These are phyloP conservation scores for Spodoptera picta DNA, from an alignment of 2,888 invertebrate species.

Conservation along the genomic window DNA sequence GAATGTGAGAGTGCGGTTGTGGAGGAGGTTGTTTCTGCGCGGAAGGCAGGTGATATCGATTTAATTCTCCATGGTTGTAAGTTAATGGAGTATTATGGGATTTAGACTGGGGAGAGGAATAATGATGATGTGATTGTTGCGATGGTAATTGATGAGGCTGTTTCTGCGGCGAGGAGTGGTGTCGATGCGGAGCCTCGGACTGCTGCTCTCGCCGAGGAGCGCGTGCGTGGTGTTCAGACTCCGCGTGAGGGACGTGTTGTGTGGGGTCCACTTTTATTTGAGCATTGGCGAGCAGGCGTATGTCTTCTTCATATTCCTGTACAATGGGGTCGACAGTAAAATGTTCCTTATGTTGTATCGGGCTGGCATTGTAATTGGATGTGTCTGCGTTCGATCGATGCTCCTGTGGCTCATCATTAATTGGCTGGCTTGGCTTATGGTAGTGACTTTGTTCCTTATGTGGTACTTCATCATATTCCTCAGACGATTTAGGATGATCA, in stretches of 20 bases:
- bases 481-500: slow-evolving; percentile 37
- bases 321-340: slow-evolving; percentile 65
- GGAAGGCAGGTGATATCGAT: slow-evolving; percentile 57
- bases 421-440: slow-evolving; percentile 27
- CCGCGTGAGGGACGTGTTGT: slow-evolving; percentile 65
- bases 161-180: slow-evolving; percentile 40
- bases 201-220: slow-evolving; percentile 25
- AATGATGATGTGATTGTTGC: slow-evolving; percentile 29
- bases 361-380: slow-evolving; percentile 52
- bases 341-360: slow-evolving; percentile 51
- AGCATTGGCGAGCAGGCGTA: slow-evolving; percentile 67
- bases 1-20: slow-evolving; percentile 22
- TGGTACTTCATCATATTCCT: slow-evolving; percentile 43
- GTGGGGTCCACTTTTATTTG: slow-evolving; percentile 73
- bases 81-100: slow-evolving; percentile 58
- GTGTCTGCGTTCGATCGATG: slow-evolving; percentile 13
- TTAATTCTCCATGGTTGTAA: slow-evolving; percentile 75
- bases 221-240: slow-evolving; percentile 44
- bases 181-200: slow-evolving; percentile 34
- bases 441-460: slow-evolving; percentile 43
- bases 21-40: slow-evolving; percentile 39
- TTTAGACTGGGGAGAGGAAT: slow-evolving; percentile 45
- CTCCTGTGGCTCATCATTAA: slow-evolving; percentile 22
- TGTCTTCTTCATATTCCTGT: slow-evolving; percentile 74
- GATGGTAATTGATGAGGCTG: slow-evolving; percentile 33